These are phyloP conservation scores for Parotocinclus haroldoi DNA, from an alignment of 2,797 vertebrate genomes.

Conservation along the genomic window DNA sequence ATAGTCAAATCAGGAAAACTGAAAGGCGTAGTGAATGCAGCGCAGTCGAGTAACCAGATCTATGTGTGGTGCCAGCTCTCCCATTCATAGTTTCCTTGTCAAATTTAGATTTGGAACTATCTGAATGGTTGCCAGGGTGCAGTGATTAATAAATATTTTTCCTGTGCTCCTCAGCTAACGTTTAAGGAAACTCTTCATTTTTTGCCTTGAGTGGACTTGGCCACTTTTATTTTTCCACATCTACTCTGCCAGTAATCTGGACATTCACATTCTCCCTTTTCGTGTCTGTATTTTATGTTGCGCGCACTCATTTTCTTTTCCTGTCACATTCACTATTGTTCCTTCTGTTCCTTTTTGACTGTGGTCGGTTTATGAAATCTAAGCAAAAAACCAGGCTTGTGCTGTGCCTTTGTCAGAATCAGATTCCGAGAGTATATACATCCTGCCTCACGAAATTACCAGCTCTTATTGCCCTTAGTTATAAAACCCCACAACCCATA, in stretches of 20 bases:
- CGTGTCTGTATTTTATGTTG: not conserved
- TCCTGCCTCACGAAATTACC: conserved; percentile 54
- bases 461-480: conserved; percentile 16
- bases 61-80: no score
- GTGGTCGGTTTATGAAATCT: not conserved
- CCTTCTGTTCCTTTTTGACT: not conserved
- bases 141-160: no score
- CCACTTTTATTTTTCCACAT: not conserved
- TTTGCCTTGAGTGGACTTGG: not conserved
- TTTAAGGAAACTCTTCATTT: not conserved
- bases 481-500: no score
- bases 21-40: no score
- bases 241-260: not conserved
- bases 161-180: not conserved
- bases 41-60: no score
- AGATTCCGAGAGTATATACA: conserved; percentile 48
- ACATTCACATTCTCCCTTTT: not conserved
- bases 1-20: no score
- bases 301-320: conserved; percentile 1
- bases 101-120: no score
- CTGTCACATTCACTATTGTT: not conserved
- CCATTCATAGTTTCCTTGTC: no score
- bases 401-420: conserved; percentile 5
- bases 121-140: no score
- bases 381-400: not conserved